phyloP scores from a whole-genome alignment of 2,797 vertebrate species.

The Mus spretus region DNA sequence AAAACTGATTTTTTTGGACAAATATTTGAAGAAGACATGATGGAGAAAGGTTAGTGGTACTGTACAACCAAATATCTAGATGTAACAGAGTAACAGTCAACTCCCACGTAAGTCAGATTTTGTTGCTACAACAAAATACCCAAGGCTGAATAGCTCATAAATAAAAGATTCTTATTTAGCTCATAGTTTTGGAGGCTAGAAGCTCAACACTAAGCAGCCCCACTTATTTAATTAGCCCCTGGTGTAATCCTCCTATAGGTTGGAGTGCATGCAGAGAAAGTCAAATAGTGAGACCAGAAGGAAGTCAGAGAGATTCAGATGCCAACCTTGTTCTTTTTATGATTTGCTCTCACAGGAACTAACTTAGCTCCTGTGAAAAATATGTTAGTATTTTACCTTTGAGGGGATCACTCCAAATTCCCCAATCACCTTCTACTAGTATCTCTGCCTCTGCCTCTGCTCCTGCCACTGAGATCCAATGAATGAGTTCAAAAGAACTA shows the following conservation, averaged over 20 bases:
- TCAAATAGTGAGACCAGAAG: background rate
- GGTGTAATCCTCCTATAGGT: background rate
- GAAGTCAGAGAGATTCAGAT: background rate
- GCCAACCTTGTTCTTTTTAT: background rate
- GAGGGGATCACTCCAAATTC: background rate
- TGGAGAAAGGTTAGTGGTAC: background rate
- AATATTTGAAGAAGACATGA: background rate
- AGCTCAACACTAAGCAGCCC: background rate
- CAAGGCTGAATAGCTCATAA: background rate
- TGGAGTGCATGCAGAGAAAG: background rate
- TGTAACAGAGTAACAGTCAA: background rate
- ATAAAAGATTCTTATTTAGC: background rate
- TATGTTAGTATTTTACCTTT: background rate
- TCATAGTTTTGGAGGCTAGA: background rate
- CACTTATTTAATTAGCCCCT: background rate
- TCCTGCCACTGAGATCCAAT: background rate
- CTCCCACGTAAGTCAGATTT: background rate
- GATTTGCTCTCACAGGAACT: background rate
- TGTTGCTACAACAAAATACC: background rate
- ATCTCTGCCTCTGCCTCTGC: background rate
- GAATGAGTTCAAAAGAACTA: background rate
- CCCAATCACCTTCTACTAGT: background rate
- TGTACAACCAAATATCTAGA: background rate
- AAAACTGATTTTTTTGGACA: background rate
- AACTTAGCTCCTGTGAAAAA: background rate